Base-by-base conservation (phyloP, 1,140 invertebrate genomes). In the Spodoptera litura region DNA sequence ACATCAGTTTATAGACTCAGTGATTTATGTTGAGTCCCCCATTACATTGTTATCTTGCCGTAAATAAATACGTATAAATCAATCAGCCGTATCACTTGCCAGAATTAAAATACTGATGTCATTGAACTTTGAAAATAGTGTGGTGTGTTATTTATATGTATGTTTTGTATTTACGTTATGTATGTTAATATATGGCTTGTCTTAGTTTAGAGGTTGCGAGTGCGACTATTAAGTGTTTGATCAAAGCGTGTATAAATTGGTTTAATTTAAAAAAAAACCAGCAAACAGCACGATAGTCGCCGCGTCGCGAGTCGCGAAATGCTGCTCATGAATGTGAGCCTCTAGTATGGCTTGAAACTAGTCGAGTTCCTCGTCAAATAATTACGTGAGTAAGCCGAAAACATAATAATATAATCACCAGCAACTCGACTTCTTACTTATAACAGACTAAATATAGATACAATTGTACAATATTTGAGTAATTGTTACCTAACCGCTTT, bases 61-160 rank as follows among this genome's bases (percentile, higher is more conserved):
- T 20, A 64, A 64, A 64, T 44, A 64, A 64, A 64, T 64, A 64
- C 61, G 61, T 64, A 64, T 64, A 49, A 64, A 64, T 64, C 61
- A 64, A 64, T 64, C 61, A 49, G 15, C 35, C n/a, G 15, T 49
- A 64, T 49, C 61, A 64, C n/a, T 64, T 44, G 38, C 9, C 15
- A 44, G 61, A 49, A 64, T 49, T 49, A 64, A 64, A 44, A 20
- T n/a, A 25, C 35, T 3, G 2, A 20, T 20, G 61, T 49, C 61
- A 64, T 44, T 64, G 61, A 64, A 64, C 61, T 49, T 38, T 49
- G 4, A 49, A 64, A 64, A 64, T 64, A 49, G 38, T 44, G 6
- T 44, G 6, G 38, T 44, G 38, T 44, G 8, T 49, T 38, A 64
- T 64, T 20, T 15, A n/a, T 62, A 12, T 38, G 38, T 44, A 44